Conservation (phyloP, 2,797 vertebrate genomes). For the Sebastolobus altivelis region DNA sequence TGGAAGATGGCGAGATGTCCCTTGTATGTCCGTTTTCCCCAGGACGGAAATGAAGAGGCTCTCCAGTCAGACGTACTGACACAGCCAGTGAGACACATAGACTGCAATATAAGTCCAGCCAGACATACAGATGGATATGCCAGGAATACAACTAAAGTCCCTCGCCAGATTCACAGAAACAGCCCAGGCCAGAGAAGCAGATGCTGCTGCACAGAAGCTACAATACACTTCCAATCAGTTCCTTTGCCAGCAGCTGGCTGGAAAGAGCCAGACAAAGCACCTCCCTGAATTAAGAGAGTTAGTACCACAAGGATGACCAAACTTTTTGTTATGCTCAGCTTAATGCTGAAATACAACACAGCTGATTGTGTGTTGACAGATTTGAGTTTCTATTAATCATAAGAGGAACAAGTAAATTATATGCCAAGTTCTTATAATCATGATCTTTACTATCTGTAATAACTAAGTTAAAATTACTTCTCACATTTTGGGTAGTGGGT, state of each 20-base stretch:
- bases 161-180: slow-evolving; percentile 61
- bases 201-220: slow-evolving; percentile 71
- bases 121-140: slow-evolving; percentile 68
- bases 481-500: not conserved
- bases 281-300: slow-evolving; percentile 47
- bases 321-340: slow-evolving; percentile 15
- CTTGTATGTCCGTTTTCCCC: slow-evolving; percentile 28
- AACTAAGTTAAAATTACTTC: not conserved
- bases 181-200: slow-evolving; percentile 67
- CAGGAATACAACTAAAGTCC: slow-evolving; percentile 65
- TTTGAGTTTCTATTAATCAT: not conserved
- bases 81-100: slow-evolving; percentile 63
- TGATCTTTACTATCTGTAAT: not conserved
- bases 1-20: slow-evolving; percentile 10
- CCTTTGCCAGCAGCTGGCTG: slow-evolving; percentile 55
- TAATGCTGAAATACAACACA: slow-evolving; percentile 15
- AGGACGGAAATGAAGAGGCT: slow-evolving; percentile 61
- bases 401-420: not conserved
- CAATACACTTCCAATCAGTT: slow-evolving; percentile 59
- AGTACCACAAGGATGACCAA: slow-evolving; percentile 29
- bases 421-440: not conserved
- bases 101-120: slow-evolving; percentile 63
- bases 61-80: slow-evolving; percentile 58
- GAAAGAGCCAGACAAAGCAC: slow-evolving; percentile 47
- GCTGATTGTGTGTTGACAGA: not conserved